A percentile compares a stretch with the other conserved stretches of the same genome.
Conservation (phyloP, 2,888 invertebrate species). For the Acheta domesticus region DNA sequence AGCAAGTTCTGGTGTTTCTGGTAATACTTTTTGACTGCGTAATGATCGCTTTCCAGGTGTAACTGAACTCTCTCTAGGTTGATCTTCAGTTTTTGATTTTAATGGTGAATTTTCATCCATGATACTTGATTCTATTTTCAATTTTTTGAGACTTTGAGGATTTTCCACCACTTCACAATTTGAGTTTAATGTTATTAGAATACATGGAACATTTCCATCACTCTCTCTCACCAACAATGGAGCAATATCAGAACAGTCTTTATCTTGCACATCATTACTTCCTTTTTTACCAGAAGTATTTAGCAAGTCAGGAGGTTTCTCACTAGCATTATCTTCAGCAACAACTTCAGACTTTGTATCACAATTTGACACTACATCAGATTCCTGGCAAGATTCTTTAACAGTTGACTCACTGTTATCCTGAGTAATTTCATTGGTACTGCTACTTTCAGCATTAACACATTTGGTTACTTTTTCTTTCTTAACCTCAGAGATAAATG, state of each 20-base stretch:
- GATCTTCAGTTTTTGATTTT: background rate
- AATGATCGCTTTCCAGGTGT: conserved; percentile 34
- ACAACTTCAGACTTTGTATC: background rate
- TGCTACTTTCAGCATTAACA: conserved; percentile 18
- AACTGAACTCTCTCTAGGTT: background rate
- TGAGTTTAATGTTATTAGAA: conserved; percentile 61
- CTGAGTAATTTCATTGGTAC: background rate
- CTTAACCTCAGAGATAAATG: conserved; percentile 24
- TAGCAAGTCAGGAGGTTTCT: conserved; percentile 11
- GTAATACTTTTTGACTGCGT: conserved; percentile 34
- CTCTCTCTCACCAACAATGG: background rate
- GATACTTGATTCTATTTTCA: conserved; percentile 50
- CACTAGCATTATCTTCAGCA: conserved; percentile 4
- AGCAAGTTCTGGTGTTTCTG: conserved; percentile 32
- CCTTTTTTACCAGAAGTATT: background rate
- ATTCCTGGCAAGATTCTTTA: background rate
- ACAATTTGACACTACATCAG: background rate
- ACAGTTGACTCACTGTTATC: background rate
- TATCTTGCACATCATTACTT: conserved; percentile 11
- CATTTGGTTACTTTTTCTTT: conserved; percentile 25
- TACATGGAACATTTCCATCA: conserved; percentile 55
- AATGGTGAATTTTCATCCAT: conserved; percentile 21
- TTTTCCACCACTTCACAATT: conserved; percentile 48
- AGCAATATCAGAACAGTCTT: background rate
- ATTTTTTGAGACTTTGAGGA: conserved; percentile 50